Conservation (phyloP, 1,140 invertebrate species). For the Eueides isabella region DNA sequence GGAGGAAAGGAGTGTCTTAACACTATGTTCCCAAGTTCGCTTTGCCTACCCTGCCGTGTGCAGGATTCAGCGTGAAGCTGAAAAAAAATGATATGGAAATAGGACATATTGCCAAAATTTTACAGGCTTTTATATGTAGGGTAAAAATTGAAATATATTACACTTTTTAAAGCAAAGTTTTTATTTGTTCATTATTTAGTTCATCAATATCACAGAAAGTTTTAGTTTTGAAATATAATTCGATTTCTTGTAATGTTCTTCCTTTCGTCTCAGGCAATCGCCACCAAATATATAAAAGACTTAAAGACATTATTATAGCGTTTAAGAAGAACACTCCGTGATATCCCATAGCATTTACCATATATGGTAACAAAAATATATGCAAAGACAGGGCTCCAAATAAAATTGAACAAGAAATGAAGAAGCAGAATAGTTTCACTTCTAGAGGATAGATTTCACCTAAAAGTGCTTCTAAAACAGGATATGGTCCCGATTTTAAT, state of each 20-base stretch:
- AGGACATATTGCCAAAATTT: too few species aligned
- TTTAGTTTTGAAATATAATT: constrained; percentile 45
- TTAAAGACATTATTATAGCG: constrained; percentile 23
- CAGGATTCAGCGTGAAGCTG: too few species aligned
- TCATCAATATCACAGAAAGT: constrained; percentile 29
- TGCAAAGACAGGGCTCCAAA: constrained; percentile 28
- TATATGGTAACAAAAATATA: constrained; percentile 31
- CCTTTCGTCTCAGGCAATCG: constrained; percentile 46
- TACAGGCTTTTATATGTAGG: too few species aligned
- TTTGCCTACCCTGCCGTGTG: too few species aligned
- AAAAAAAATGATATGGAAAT: too few species aligned
- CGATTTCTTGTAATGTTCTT: constrained; percentile 47
- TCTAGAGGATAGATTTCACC: constrained; percentile 46
- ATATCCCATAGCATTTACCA: constrained; percentile 37
- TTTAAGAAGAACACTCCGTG: constrained; percentile 42
- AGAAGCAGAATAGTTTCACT: constrained; percentile 40
- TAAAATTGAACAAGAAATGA: constrained; percentile 29
- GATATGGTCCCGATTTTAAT: constrained; percentile 38
- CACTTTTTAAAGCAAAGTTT: not conserved
- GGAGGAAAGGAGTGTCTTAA: too few species aligned
- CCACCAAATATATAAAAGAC: constrained; percentile 34
- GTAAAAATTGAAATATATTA: too few species aligned
- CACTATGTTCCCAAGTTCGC: too few species aligned
- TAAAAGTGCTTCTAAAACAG: constrained; percentile 38
- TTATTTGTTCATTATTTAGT: constrained; percentile 20